These are phyloP conservation scores for Smittia aterrima DNA, from an alignment of 2,888 invertebrate species.

Conservation along the genomic window DNA sequence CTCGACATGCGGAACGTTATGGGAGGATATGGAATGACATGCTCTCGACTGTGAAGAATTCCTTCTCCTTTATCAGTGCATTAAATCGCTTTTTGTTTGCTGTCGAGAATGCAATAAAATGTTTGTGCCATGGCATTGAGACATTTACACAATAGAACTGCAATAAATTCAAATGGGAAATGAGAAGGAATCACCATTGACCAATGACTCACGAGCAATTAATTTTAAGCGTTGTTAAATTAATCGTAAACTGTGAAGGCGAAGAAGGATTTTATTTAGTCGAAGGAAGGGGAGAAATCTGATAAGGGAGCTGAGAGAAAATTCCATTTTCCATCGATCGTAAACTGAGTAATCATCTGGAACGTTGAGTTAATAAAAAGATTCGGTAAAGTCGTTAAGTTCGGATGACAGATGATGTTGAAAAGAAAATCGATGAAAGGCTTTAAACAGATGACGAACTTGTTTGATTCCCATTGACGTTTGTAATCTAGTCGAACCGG, in stretches of 20 bases:
- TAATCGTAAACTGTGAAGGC: slow-evolving; percentile 8
- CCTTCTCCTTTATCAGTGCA: slow-evolving; percentile 20
- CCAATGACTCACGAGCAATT: slow-evolving; percentile 37
- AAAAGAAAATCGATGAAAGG: no score
- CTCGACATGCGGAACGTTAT: background rate
- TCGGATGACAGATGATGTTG: no score
- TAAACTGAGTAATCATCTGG: background rate
- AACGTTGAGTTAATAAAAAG: no score
- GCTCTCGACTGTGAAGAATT: background rate
- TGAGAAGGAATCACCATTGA: slow-evolving; percentile 14
- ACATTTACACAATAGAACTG: slow-evolving; percentile 35
- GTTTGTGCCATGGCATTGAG: slow-evolving; percentile 27
- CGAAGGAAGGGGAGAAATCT: background rate
- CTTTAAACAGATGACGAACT: no score
- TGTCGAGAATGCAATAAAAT: background rate
- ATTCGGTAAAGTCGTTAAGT: no score
- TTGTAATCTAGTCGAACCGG: no score
- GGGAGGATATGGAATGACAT: background rate
- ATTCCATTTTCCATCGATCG: background rate
- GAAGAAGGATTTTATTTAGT: slow-evolving; percentile 14
- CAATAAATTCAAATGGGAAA: slow-evolving; percentile 21
- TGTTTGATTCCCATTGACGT: no score
- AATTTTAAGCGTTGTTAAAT: slow-evolving; percentile 22
- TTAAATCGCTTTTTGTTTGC: slow-evolving; percentile 9
- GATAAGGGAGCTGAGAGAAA: background rate